Conservation (phyloP, 1,140 invertebrate species). For the Tetragonula clypearis region DNA sequence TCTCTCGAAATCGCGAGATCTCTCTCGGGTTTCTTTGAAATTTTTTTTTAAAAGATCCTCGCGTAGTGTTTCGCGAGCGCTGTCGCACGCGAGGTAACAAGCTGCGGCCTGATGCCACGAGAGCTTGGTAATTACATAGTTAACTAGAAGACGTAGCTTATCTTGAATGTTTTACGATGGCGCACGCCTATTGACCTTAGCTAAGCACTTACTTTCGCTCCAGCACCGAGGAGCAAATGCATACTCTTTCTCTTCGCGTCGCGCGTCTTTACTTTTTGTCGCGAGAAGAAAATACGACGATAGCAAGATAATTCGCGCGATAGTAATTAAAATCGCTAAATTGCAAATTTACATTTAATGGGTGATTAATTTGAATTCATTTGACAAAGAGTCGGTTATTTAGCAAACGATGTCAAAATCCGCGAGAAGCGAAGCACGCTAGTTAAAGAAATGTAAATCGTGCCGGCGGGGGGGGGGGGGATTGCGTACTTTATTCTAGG, state of each 20-base stretch:
- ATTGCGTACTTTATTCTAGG: too few relatives aligned
- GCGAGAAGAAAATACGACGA: too few relatives aligned
- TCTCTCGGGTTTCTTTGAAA: too few relatives aligned
- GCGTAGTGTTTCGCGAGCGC: neutral
- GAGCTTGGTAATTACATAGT: constrained; percentile 38
- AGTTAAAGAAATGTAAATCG: neutral
- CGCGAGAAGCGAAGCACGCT: neutral
- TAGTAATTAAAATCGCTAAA: too few relatives aligned
- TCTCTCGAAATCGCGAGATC: neutral
- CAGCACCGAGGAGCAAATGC: neutral
- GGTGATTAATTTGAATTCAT: neutral
- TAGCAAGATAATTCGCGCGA: neutral
- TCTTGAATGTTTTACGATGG: constrained; percentile 27
- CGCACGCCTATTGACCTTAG: constrained; percentile 21
- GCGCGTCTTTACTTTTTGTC: neutral
- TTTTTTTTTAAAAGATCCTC: neutral
- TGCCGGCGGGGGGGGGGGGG: too few relatives aligned
- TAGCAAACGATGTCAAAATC: neutral
- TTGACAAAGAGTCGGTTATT: neutral
- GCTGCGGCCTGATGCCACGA: constrained; percentile 6
- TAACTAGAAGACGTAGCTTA: constrained; percentile 26
- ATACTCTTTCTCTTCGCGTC: neutral
- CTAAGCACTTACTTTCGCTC: neutral
- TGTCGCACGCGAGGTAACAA: constrained; percentile 1
- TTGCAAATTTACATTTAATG: neutral